Conservation (phyloP, 2,797 vertebrate species). For the Hyperoplus immaculatus region DNA sequence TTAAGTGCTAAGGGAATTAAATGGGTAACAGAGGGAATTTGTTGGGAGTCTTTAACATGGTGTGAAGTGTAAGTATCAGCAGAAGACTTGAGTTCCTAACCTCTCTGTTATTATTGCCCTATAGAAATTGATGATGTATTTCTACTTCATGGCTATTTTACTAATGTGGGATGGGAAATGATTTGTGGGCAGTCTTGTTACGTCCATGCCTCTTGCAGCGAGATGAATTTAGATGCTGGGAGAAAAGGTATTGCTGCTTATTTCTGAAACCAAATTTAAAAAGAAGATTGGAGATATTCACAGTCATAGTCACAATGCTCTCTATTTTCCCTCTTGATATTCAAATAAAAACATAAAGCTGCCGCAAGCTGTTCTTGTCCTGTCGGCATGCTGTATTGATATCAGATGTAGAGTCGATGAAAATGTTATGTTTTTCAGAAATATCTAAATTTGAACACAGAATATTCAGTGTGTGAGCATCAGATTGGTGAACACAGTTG, state of each 20-base stretch:
- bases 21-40: constrained; percentile 49
- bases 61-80: constrained; percentile 68
- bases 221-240: constrained; percentile 60
- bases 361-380: constrained; percentile 33
- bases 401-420: constrained; percentile 52
- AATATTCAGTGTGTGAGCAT: constrained; percentile 39
- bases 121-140: constrained; percentile 78
- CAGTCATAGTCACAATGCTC: constrained; percentile 18
- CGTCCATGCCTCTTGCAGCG: constrained; percentile 66
- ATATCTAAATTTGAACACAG: constrained; percentile 43
- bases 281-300: constrained; percentile 39
- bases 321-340: constrained; percentile 45
- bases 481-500: constrained; percentile 40
- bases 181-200: constrained; percentile 67
- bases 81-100: constrained; percentile 58
- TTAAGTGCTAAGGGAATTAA: constrained; percentile 57
- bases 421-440: constrained; percentile 57
- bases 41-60: constrained; percentile 59
- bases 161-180: constrained; percentile 74
- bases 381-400: constrained; percentile 43
- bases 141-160: constrained; percentile 77
- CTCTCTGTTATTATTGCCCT: constrained; percentile 76
- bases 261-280: constrained; percentile 57
- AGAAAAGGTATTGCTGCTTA: constrained; percentile 42
- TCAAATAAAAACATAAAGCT: constrained; percentile 31